Evolutionary conservation across 2,888 invertebrate genomes (phyloP).

Genomic region (Teleogryllus oceanicus): DNA sequence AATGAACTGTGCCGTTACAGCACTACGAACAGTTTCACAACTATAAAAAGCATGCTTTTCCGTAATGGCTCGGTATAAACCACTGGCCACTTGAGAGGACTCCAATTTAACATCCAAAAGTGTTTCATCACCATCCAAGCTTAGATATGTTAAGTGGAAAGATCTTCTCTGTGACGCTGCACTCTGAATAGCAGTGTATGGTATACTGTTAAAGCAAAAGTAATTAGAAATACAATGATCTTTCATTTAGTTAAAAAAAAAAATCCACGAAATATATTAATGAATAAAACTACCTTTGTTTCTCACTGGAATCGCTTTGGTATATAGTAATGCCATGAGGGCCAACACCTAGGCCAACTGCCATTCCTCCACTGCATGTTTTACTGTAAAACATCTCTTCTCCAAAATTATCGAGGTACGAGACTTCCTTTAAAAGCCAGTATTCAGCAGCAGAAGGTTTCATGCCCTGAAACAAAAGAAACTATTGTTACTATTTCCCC

Average conservation of each 20-base stretch:
- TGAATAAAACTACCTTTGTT: constrained; percentile 36
- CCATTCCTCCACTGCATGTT: constrained; percentile 53
- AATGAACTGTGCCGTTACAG: constrained; percentile 84
- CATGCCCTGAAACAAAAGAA: constrained; percentile 54
- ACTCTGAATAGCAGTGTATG: constrained; percentile 76
- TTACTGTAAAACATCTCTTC: constrained; percentile 79
- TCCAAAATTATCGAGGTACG: constrained; percentile 75
- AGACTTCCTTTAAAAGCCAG: constrained; percentile 75
- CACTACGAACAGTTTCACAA: constrained; percentile 84
- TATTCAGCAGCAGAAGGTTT: constrained; percentile 76
- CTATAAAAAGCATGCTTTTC: constrained; percentile 91
- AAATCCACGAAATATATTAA: not conserved
- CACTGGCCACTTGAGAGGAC: constrained; percentile 75
- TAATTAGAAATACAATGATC: not conserved
- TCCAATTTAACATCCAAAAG: constrained; percentile 75
- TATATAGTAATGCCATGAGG: constrained; percentile 78
- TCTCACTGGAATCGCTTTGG: constrained; percentile 47
- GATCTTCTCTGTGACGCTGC: constrained; percentile 71
- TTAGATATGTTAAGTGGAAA: constrained; percentile 72
- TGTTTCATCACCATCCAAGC: constrained; percentile 64
- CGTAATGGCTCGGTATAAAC: constrained; percentile 79
- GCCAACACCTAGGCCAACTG: constrained; percentile 66
- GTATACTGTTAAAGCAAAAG: constrained; percentile 56
- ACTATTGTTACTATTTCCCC: too few relatives aligned
- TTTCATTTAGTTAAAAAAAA: not conserved